These are phyloP conservation scores for Tonatia bakeri DNA, from an alignment of 2,113 vertebrate genomes.

Conservation along the genomic window DNA sequence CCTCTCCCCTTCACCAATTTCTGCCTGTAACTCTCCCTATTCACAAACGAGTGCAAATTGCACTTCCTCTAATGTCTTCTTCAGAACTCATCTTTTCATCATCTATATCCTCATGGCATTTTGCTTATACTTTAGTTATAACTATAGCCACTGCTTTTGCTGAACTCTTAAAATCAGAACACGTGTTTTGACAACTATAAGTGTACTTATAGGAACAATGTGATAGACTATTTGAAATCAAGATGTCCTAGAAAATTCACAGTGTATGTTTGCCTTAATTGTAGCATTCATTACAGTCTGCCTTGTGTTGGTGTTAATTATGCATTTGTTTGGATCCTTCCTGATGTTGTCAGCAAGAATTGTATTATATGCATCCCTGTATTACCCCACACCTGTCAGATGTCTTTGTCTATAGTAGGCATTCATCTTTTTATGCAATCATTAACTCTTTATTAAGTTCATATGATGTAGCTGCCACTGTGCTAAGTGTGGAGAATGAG, in stretches of 20 bases:
- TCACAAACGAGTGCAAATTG: background rate
- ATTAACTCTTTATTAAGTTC: constrained; percentile 18
- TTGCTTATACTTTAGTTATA: constrained; percentile 40
- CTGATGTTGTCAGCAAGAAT: constrained; percentile 39
- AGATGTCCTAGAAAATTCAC: constrained; percentile 45
- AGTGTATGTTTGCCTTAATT: constrained; percentile 43
- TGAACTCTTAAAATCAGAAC: constrained; percentile 45
- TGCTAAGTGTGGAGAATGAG: background rate
- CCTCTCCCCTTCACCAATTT: background rate
- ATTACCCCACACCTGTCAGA: constrained; percentile 29
- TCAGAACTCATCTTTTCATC: background rate
- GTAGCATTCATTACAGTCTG: constrained; percentile 47
- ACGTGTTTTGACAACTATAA: constrained; percentile 3
- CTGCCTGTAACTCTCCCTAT: background rate
- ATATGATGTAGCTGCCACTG: background rate
- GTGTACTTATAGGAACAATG: constrained; percentile 46
- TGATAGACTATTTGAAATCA: constrained; percentile 61
- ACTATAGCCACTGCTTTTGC: constrained; percentile 5
- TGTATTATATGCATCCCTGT: background rate
- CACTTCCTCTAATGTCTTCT: background rate
- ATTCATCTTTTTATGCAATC: constrained; percentile 6
- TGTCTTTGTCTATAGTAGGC: constrained; percentile 21
- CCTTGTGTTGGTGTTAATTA: constrained; percentile 43
- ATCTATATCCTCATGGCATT: background rate
- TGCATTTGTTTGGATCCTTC: constrained; percentile 45